Conservation (phyloP, 2,888 invertebrate genomes). For the Scelioninae gen. 1 region DNA sequence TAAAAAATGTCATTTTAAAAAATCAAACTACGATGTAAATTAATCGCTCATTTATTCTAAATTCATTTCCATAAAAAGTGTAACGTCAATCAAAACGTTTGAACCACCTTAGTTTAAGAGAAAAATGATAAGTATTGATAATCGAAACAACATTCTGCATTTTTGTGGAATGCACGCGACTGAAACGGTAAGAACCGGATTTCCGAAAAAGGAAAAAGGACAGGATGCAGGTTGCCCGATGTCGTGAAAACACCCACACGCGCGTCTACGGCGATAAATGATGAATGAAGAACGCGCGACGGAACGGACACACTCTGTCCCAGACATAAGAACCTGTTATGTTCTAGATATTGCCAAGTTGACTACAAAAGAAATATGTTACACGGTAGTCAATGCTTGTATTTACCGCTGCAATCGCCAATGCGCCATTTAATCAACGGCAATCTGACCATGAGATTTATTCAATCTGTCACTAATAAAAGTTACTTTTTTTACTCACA, state of each 20-base stretch:
- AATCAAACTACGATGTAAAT: too few species aligned
- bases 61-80: too few species aligned
- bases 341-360: constrained; percentile 53
- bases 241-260: constrained; percentile 64
- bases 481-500: neutral
- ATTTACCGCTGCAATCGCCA: constrained; percentile 37
- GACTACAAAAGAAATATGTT: constrained; percentile 53
- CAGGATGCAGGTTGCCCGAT: constrained; percentile 62
- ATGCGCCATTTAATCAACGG: constrained; percentile 44
- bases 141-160: constrained; percentile 14
- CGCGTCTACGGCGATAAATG: constrained; percentile 51
- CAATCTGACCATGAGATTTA: constrained; percentile 34
- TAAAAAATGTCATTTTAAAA: too few species aligned
- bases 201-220: constrained; percentile 80
- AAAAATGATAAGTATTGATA: neutral
- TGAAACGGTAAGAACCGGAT: constrained; percentile 57
- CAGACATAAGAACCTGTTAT: constrained; percentile 56
- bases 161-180: constrained; percentile 31
- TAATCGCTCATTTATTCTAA: too few species aligned
- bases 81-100: neutral
- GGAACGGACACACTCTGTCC: constrained; percentile 46
- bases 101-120: neutral
- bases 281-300: constrained; percentile 61
- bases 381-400: constrained; percentile 33
- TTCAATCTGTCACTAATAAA: constrained; percentile 4